Evolutionary conservation across 2,888 invertebrate genomes (phyloP).

Genomic region (Latrodectus elegans): DNA sequence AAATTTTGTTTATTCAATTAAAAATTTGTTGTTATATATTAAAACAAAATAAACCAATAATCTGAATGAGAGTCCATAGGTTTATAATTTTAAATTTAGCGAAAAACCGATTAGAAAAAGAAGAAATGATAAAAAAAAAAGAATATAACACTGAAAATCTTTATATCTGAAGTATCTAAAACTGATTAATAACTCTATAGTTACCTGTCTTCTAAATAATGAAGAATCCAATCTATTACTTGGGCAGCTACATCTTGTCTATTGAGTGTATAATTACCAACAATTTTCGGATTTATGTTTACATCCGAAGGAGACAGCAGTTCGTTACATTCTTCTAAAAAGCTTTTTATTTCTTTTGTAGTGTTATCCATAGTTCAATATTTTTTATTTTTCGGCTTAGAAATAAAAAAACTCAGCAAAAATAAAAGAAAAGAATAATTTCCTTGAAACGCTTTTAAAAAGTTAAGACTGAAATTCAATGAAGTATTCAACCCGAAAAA

Average conservation of each 20-base stretch:
- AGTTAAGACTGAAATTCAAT: too few relatives aligned
- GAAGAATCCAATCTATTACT: constrained; percentile 84
- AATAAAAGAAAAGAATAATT: too few relatives aligned
- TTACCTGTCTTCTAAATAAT: constrained; percentile 86
- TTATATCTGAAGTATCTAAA: neutral
- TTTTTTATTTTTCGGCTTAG: too few relatives aligned
- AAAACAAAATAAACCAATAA: too few relatives aligned
- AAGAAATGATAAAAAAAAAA: neutral
- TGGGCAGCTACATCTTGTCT: constrained; percentile 84
- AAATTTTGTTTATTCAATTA: too few relatives aligned
- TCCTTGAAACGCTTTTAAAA: too few relatives aligned
- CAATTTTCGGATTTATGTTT: constrained; percentile 32
- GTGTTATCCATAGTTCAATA: neutral
- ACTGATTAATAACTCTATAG: constrained; percentile 71
- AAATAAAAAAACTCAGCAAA: too few relatives aligned
- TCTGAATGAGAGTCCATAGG: too few relatives aligned
- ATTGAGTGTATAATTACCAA: constrained; percentile 59
- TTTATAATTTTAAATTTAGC: too few relatives aligned
- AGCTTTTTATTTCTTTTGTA: constrained; percentile 30
- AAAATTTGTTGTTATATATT: too few relatives aligned
- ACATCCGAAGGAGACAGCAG: constrained; percentile 49
- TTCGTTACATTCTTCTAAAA: constrained; percentile 50
- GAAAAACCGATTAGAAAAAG: too few relatives aligned
- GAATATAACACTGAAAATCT: neutral
- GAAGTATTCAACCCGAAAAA: too few relatives aligned